phyloP scores from a whole-genome alignment of 2,888 invertebrate genomes.

The Lycia hirtaria region DNA sequence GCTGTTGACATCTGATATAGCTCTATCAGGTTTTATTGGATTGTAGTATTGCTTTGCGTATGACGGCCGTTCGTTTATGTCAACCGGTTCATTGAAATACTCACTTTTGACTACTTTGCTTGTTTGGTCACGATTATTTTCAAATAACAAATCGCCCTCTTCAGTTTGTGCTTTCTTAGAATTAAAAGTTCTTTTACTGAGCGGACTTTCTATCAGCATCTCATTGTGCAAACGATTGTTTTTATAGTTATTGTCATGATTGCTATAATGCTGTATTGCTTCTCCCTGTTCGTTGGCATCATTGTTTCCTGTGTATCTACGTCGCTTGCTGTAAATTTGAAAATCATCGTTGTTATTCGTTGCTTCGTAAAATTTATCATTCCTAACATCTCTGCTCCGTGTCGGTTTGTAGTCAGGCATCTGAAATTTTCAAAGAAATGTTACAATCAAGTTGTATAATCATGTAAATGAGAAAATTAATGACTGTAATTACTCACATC shows the following conservation, averaged over 20 bases:
- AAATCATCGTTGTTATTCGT: constrained; percentile 32
- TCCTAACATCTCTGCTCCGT: constrained; percentile 45
- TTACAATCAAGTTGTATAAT: background rate
- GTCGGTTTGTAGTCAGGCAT: constrained; percentile 49
- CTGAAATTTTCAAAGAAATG: constrained; percentile 40
- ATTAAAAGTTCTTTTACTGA: constrained; percentile 50
- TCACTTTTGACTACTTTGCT: constrained; percentile 49
- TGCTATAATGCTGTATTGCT: constrained; percentile 44
- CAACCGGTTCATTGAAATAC: constrained; percentile 50
- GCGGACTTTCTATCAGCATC: constrained; percentile 40
- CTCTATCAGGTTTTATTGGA: constrained; percentile 53
- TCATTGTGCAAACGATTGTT: constrained; percentile 43
- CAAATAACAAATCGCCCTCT: constrained; percentile 57
- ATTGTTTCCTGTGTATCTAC: constrained; percentile 47
- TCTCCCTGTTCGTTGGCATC: constrained; percentile 47
- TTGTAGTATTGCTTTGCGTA: constrained; percentile 46
- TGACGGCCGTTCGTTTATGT: constrained; percentile 46
- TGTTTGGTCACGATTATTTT: constrained; percentile 48
- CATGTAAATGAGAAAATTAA: background rate
- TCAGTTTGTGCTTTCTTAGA: constrained; percentile 45
- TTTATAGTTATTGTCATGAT: constrained; percentile 42
- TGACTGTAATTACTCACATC: constrained; percentile 33
- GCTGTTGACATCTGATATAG: constrained; percentile 47
- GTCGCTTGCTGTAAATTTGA: constrained; percentile 40
- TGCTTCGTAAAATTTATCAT: constrained; percentile 42